Percentiles rank a stretch among this genome's conserved stretches.
Evolutionary conservation across 2,113 vertebrate genomes (phyloP).

Genomic region (Chroicocephalus ridibundus): DNA sequence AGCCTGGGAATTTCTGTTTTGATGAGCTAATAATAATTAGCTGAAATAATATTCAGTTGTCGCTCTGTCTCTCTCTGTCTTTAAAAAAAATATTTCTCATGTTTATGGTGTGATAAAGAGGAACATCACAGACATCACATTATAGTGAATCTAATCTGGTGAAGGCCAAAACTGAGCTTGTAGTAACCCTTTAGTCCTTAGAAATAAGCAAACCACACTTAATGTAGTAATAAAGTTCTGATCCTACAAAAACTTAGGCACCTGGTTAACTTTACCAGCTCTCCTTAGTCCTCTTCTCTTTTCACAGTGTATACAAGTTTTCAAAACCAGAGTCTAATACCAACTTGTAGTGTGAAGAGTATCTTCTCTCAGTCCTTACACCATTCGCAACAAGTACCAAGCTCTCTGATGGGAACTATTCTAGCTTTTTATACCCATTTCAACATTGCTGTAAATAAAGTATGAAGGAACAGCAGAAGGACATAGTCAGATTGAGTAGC

Average conservation of each 20-base stretch:
- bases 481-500: not conserved
- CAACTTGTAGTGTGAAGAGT: not conserved
- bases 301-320: not conserved
- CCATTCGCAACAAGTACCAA: not conserved
- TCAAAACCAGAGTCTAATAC: not conserved
- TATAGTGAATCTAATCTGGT: rapidly evolving
- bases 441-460: not conserved
- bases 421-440: not conserved
- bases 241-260: not conserved
- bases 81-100: not conserved
- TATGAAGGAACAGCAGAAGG: not conserved
- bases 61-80: not conserved
- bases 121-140: not conserved
- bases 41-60: not conserved
- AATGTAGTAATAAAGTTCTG: not conserved
- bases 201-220: not conserved
- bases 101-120: not conserved
- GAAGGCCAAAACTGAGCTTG: not conserved
- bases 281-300: not conserved
- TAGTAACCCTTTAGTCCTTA: not conserved
- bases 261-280: not conserved
- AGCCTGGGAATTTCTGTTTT: not conserved
- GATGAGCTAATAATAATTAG: conserved; percentile 2
- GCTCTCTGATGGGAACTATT: not conserved
- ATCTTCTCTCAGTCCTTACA: not conserved